phyloP scores from a whole-genome alignment of 2,113 vertebrate genomes.

The Nyctereutes procyonoides region DNA sequence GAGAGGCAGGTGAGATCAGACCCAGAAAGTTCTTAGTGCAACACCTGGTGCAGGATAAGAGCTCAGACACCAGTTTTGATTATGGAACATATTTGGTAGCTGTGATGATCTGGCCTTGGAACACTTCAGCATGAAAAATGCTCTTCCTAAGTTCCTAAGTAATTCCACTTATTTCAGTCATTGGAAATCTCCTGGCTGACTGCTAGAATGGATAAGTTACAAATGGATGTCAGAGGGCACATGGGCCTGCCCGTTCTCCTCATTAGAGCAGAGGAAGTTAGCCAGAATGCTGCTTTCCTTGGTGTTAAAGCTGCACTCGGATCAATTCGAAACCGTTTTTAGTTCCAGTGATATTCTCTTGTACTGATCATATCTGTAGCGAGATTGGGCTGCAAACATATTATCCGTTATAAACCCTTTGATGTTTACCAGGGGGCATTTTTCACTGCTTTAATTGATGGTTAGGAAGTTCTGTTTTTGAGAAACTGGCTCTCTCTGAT shows the following conservation, averaged over 20 bases:
- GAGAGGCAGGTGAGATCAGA: background rate
- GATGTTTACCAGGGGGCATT: background rate
- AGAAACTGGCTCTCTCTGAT: background rate
- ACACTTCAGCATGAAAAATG: background rate
- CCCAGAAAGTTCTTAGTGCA: background rate
- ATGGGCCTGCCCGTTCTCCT: background rate
- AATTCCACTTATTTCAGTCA: conserved; percentile 55
- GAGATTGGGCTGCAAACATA: background rate
- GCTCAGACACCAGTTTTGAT: background rate
- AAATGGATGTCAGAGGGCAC: conserved; percentile 35
- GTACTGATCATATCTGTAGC: background rate
- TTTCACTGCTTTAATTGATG: background rate
- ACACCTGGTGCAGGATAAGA: accelerated
- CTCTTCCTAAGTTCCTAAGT: background rate
- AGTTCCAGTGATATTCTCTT: conserved; percentile 43
- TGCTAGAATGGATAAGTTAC: background rate
- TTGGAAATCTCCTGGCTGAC: conserved; percentile 10
- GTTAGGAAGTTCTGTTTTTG: conserved; percentile 14
- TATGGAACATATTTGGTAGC: background rate
- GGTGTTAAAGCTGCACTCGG: background rate
- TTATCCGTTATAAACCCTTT: conserved; percentile 9
- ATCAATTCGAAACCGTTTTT: conserved; percentile 43
- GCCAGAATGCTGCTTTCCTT: background rate
- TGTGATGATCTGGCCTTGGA: background rate
- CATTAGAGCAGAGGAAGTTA: conserved; percentile 38